Evolutionary conservation across 2,888 invertebrate species (phyloP).

Genomic region (Temnothorax ravouxi): DNA sequence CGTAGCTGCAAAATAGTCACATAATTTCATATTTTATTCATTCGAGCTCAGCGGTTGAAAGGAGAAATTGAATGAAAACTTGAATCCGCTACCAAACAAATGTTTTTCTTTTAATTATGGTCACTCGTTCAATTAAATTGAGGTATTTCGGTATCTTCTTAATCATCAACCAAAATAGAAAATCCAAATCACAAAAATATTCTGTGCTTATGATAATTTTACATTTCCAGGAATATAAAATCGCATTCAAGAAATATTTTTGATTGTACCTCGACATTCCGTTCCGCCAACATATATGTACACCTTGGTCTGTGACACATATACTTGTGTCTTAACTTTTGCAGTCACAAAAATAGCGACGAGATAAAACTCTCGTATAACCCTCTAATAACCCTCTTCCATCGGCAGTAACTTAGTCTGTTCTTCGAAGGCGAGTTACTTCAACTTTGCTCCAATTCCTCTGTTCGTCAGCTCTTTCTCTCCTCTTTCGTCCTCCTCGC

Average conservation of each 20-base stretch:
- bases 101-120: neutral
- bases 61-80: neutral
- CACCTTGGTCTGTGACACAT: neutral
- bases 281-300: neutral
- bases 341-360: slow-evolving; percentile 47
- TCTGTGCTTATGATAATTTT: slow-evolving; percentile 51
- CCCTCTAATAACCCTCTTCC: slow-evolving; percentile 65
- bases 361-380: slow-evolving; percentile 70
- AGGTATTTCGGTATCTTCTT: too few species aligned
- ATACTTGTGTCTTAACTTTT: slow-evolving; percentile 38
- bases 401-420: slow-evolving; percentile 54
- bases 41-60: neutral
- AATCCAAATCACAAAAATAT: neutral
- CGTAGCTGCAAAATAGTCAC: neutral
- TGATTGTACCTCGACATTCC: neutral
- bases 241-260: neutral
- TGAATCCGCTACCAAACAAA: neutral
- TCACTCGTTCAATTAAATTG: neutral
- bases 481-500: slow-evolving; percentile 35
- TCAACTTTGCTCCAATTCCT: slow-evolving; percentile 52
- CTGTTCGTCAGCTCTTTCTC: slow-evolving; percentile 32
- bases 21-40: neutral
- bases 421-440: slow-evolving; percentile 57
- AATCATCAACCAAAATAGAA: neutral
- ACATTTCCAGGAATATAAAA: slow-evolving; percentile 40